A percentile compares a stretch with the other conserved stretches of the same genome.
Evolutionary conservation across 1,140 invertebrate genomes (phyloP).

Genomic region (Marisa cornuarietis): DNA sequence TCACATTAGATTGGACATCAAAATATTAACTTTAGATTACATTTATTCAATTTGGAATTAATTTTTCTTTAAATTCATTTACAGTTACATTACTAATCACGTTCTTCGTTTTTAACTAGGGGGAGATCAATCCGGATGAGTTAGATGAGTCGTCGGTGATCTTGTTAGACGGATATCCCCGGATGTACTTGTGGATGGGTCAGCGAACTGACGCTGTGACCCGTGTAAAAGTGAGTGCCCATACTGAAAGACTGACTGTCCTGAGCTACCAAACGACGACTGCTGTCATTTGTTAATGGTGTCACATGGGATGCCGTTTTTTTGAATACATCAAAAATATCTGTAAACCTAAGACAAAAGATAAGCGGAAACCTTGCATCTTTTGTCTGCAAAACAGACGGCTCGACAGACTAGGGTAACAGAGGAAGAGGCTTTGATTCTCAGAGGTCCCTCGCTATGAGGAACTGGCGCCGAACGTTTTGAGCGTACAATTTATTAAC

Average conservation of each 20-base stretch:
- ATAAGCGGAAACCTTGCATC: background rate
- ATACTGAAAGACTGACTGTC: background rate
- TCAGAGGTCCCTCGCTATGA: too few species aligned
- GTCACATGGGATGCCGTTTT: background rate
- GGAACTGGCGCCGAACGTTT: too few species aligned
- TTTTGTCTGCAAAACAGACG: too few species aligned
- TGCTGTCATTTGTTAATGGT: background rate
- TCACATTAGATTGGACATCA: too few species aligned
- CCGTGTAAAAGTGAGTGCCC: slow-evolving; percentile 35
- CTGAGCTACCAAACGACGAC: too few species aligned
- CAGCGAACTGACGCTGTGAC: slow-evolving; percentile 25
- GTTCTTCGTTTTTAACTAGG: slow-evolving; percentile 14
- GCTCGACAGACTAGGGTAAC: too few species aligned
- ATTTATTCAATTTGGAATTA: too few species aligned
- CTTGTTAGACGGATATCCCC: slow-evolving; percentile 43
- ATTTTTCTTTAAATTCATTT: background rate
- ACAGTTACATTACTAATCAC: background rate
- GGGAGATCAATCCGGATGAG: slow-evolving; percentile 24
- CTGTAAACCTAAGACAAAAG: background rate
- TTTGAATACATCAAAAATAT: background rate
- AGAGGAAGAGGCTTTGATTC: too few species aligned
- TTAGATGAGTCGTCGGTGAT: slow-evolving; percentile 25
- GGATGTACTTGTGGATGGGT: slow-evolving; percentile 50
- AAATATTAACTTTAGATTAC: background rate
- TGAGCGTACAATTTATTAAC: too few species aligned